A percentile compares a stretch with the other conserved stretches of the same genome.
Conservation (phyloP, 2,888 invertebrate genomes). For the Yponomeuta evonymella region DNA sequence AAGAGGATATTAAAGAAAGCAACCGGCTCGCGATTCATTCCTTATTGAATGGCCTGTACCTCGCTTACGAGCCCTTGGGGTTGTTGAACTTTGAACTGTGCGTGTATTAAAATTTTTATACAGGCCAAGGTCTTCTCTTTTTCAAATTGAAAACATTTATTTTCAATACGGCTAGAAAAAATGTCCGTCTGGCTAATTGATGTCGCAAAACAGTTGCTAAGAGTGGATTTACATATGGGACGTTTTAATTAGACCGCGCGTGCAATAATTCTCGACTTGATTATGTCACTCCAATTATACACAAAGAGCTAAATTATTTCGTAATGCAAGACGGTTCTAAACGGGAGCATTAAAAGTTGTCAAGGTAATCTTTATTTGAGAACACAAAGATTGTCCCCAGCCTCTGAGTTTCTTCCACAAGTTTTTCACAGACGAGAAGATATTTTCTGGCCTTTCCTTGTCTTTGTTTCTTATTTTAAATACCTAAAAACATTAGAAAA, state of each 20-base stretch:
- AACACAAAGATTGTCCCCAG: not conserved
- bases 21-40: not conserved
- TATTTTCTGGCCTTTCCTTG: not conserved
- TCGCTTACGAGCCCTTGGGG: not conserved
- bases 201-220: not conserved
- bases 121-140: not conserved
- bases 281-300: slow-evolving; percentile 3
- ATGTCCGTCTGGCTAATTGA: not conserved
- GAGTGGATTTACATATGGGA: not conserved
- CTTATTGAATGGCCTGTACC: not conserved
- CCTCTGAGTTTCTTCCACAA: not conserved
- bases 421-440: not conserved
- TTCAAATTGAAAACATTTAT: not conserved
- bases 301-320: not conserved
- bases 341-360: slow-evolving; percentile 32
- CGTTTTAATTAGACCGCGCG: slow-evolving; percentile 6
- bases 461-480: not conserved
- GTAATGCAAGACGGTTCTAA: not conserved
- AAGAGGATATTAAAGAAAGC: slow-evolving; percentile 9
- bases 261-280: slow-evolving; percentile 10
- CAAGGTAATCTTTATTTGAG: slow-evolving; percentile 22
- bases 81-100: not conserved
- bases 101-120: not conserved
- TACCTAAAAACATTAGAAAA: not conserved
- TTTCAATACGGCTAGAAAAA: not conserved